Conservation (phyloP, 2,888 invertebrate genomes). For the Anodontia alba region DNA sequence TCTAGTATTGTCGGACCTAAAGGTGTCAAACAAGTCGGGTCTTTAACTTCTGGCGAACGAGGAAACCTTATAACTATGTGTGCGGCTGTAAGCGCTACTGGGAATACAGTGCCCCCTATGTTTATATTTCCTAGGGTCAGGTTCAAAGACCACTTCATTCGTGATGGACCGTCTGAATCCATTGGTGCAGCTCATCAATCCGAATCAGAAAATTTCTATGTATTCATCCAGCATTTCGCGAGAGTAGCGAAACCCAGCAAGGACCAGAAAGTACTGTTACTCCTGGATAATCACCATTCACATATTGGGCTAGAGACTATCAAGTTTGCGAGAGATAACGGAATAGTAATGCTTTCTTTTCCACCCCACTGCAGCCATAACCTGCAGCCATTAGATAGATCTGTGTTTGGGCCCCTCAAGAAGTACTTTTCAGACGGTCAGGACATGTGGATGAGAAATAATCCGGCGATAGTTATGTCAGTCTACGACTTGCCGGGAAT, state of each 20-base stretch:
- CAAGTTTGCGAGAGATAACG: conserved; percentile 78
- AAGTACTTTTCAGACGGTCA: conserved; percentile 69
- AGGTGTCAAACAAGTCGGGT: conserved; percentile 55
- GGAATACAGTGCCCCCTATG: conserved; percentile 49
- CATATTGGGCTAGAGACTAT: conserved; percentile 64
- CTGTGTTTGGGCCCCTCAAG: conserved; percentile 84
- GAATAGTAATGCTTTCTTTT: conserved; percentile 83
- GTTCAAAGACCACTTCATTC: conserved; percentile 36
- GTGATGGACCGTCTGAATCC: conserved; percentile 30
- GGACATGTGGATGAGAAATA: conserved; percentile 72
- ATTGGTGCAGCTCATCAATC: conserved; percentile 36
- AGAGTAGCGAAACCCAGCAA: conserved; percentile 66
- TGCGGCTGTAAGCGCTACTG: conserved; percentile 44
- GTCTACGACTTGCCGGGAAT: conserved; percentile 43
- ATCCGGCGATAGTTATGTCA: conserved; percentile 79
- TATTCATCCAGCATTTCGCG: conserved; percentile 76
- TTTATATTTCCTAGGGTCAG: conserved; percentile 43
- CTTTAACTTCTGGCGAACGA: conserved; percentile 56
- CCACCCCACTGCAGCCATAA: conserved; percentile 75
- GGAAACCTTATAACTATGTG: conserved; percentile 45
- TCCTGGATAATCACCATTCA: conserved; percentile 78
- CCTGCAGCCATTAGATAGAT: conserved; percentile 84
- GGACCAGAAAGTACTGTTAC: conserved; percentile 68
- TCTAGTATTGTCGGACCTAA: conserved; percentile 31
- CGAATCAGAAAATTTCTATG: conserved; percentile 70